A percentile compares a stretch with the other conserved stretches of the same genome.
phyloP scores from a whole-genome alignment of 64 coral and sea anemone genomes.

The Dendronephthya gigantea region DNA sequence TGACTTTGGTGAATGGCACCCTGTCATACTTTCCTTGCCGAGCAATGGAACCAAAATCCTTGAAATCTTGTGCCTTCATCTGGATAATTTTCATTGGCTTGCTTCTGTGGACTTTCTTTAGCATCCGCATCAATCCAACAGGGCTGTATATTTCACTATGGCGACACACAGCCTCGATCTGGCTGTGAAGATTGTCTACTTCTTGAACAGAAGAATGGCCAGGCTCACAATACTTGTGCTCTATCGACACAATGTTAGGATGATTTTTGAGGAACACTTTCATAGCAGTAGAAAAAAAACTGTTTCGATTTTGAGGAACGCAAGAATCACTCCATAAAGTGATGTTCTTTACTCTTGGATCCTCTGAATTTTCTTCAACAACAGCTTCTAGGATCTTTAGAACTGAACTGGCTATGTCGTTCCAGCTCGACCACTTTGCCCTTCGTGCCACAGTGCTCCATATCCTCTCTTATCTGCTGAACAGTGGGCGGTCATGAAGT shows the following conservation, averaged over 20 bases:
- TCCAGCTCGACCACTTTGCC: neutral
- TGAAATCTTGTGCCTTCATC: too few relatives aligned
- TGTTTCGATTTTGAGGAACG: conserved; percentile 15
- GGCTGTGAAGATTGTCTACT: conserved; percentile 13
- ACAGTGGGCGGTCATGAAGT: conserved; percentile 9
- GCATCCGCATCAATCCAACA: conserved; percentile 7
- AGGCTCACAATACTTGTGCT: conserved; percentile 11
- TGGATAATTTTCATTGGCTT: too few relatives aligned
- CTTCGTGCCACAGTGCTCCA: conserved; percentile 15
- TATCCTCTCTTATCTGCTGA: conserved; percentile 3
- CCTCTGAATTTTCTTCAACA: neutral
- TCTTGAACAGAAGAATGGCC: neutral
- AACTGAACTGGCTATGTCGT: conserved; percentile 5
- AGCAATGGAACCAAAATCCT: too few relatives aligned
- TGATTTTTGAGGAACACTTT: conserved; percentile 12
- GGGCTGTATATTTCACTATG: conserved; percentile 20
- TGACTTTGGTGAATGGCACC: too few relatives aligned
- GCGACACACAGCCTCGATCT: conserved; percentile 1
- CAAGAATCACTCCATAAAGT: conserved; percentile 11
- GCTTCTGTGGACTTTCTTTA: conserved; percentile 4
- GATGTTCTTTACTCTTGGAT: conserved; percentile 1
- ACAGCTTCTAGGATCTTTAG: neutral
- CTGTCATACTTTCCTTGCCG: too few relatives aligned
- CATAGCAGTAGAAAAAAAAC: neutral
- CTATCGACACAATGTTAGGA: neutral